Conservation (phyloP, 2,113 vertebrate genomes). For the Xenopus laevis region DNA sequence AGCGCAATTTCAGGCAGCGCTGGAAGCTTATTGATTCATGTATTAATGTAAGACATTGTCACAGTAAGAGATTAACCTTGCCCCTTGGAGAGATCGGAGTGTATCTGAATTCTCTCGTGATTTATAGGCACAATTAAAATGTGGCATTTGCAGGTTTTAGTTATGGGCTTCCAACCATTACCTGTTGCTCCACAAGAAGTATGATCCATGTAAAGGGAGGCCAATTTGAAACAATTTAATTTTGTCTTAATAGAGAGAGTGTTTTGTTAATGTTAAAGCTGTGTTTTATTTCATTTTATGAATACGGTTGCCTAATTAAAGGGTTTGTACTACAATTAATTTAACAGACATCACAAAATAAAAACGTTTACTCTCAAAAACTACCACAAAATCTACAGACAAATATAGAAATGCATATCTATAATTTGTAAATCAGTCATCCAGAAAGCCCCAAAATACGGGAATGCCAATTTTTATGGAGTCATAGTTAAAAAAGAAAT, state of each 20-base stretch:
- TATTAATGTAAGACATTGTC: constrained; percentile 6
- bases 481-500: too few relatives aligned
- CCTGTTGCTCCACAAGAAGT: background rate
- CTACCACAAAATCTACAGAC: background rate
- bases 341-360: too few relatives aligned
- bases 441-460: too few relatives aligned
- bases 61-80: constrained; percentile 3
- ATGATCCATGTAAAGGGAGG: background rate
- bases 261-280: background rate
- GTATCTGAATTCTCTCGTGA: background rate
- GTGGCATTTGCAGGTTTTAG: background rate
- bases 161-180: background rate
- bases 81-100: background rate
- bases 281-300: too few relatives aligned
- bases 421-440: too few relatives aligned
- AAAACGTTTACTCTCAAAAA: too few relatives aligned
- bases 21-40: background rate
- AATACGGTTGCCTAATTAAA: too few relatives aligned
- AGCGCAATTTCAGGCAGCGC: background rate
- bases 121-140: constrained; percentile 1
- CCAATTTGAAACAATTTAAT: too few relatives aligned
- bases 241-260: too few relatives aligned
- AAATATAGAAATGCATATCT: too few relatives aligned
- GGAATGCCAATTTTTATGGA: background rate
- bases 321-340: too few relatives aligned